Conservation (phyloP, 2,888 invertebrate species). For the Micoletzkya japonica region DNA sequence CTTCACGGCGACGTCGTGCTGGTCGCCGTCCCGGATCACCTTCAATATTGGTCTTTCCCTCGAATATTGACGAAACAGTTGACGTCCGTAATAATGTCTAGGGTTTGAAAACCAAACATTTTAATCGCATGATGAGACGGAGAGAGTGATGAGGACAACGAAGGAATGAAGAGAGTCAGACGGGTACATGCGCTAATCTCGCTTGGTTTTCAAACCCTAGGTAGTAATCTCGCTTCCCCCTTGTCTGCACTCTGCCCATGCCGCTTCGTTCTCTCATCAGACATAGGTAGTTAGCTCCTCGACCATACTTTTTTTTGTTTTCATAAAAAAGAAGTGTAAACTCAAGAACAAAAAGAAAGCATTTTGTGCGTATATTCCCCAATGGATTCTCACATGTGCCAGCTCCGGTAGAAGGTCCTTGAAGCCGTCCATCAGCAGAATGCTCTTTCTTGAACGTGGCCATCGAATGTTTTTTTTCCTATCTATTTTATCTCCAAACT, state of each 20-base stretch:
- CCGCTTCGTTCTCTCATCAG: not conserved
- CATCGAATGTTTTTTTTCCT: not conserved
- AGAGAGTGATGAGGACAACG: no score
- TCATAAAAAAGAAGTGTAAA: not conserved
- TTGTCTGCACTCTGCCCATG: no score
- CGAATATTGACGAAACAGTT: no score
- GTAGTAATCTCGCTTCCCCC: no score
- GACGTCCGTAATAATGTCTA: not conserved
- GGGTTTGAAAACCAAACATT: no score
- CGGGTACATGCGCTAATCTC: no score
- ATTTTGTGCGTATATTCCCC: not conserved
- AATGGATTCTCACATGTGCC: slow-evolving; percentile 32
- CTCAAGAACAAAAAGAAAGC: not conserved
- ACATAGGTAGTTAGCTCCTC: not conserved
- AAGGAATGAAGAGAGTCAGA: no score
- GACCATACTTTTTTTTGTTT: not conserved
- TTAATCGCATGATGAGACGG: no score
- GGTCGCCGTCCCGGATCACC: slow-evolving; percentile 71
- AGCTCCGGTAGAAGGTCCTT: slow-evolving; percentile 50
- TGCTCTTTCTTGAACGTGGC: slow-evolving; percentile 70
- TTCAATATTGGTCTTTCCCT: no score
- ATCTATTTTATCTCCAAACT: not conserved
- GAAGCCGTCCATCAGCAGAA: slow-evolving; percentile 70
- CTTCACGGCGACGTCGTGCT: slow-evolving; percentile 65
- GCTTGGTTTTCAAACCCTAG: no score